A percentile compares a stretch with the other conserved stretches of the same genome.
Evolutionary conservation across 2,888 invertebrate genomes (phyloP).

Genomic region (Rutpela maculata): DNA sequence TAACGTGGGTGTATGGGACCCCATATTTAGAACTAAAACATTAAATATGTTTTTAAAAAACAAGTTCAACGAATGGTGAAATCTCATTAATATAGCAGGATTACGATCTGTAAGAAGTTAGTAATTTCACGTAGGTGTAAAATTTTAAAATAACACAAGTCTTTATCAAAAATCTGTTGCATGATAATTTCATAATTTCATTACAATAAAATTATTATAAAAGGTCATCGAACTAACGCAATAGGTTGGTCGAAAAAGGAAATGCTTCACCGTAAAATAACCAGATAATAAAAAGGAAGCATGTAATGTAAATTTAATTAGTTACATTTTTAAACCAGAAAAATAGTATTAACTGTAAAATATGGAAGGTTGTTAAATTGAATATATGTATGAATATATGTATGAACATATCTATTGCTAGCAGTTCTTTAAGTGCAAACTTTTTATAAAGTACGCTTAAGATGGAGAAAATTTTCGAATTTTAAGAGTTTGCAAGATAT

Average conservation of each 20-base stretch:
- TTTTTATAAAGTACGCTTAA: no score
- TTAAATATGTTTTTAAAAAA: neutral
- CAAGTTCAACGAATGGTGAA: slow-evolving; percentile 20
- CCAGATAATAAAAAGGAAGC: neutral
- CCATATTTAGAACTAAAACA: neutral
- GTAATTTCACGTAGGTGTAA: neutral
- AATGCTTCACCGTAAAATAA: neutral
- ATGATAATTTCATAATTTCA: neutral
- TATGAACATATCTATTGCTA: no score
- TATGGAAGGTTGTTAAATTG: no score
- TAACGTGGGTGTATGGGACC: slow-evolving; percentile 11
- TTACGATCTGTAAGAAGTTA: neutral
- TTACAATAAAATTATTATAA: neutral
- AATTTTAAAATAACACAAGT: neutral
- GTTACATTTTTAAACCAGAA: neutral
- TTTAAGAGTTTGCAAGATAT: no score
- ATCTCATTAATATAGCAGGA: neutral
- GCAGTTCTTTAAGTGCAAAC: no score
- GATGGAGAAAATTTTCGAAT: no score
- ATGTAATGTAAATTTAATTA: neutral
- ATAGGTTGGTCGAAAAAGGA: neutral
- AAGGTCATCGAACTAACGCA: neutral
- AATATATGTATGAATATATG: no score
- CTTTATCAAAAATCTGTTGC: neutral
- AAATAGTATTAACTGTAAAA: no score